A percentile compares a stretch with the other conserved stretches of the same genome.
These are phyloP conservation scores for Polydrusus tereticollis DNA, from an alignment of 2,888 invertebrate species.

Conservation along the genomic window DNA sequence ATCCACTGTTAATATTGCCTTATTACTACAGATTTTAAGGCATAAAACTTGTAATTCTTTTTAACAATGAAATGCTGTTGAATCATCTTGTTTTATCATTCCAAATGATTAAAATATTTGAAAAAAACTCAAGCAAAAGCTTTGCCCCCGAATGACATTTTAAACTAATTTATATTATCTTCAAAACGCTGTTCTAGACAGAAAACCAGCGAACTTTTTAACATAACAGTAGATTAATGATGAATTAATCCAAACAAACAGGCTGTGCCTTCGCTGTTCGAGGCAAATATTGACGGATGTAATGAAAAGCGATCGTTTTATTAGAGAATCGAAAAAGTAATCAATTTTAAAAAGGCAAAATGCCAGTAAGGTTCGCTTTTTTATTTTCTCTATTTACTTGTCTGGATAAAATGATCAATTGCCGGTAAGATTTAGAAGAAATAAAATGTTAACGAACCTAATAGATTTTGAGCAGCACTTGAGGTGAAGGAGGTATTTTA, in stretches of 20 bases:
- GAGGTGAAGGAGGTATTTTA: no score
- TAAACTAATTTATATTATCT: background rate
- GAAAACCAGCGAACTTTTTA: background rate
- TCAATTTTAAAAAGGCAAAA: slow-evolving; percentile 40
- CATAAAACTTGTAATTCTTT: no score
- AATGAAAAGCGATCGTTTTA: slow-evolving; percentile 46
- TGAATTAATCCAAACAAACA: slow-evolving; percentile 27
- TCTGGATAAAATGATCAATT: slow-evolving; percentile 40
- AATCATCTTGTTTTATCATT: no score
- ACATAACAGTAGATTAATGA: slow-evolving; percentile 19
- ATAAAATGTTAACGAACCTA: no score
- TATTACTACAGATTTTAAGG: no score
- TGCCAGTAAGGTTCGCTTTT: slow-evolving; percentile 37
- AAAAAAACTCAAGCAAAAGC: no score
- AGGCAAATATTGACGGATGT: slow-evolving; percentile 40
- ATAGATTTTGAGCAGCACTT: no score
- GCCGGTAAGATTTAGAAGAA: slow-evolving; percentile 11
- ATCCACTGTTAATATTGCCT: no score
- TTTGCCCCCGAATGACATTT: background rate
- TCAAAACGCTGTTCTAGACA: background rate
- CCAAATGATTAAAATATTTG: no score
- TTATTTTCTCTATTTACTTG: slow-evolving; percentile 40
- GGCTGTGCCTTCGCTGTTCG: slow-evolving; percentile 10
- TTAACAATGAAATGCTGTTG: no score
- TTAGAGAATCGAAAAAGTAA: slow-evolving; percentile 45